Percentiles rank a stretch among this genome's conserved stretches.
phyloP scores from a whole-genome alignment of 2,113 vertebrate species.

The Oplegnathus fasciatus region DNA sequence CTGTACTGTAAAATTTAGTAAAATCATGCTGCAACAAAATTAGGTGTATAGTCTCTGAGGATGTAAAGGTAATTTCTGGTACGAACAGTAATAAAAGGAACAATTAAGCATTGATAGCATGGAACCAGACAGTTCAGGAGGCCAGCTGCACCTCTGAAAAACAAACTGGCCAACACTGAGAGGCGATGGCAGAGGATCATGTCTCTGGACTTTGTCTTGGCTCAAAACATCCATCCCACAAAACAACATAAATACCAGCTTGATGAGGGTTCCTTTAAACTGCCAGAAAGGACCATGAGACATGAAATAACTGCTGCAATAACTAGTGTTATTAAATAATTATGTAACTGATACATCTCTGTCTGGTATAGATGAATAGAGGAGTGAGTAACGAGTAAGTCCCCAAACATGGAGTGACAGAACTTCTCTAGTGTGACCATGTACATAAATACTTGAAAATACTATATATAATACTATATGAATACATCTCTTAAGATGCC shows the following conservation, averaged over 20 bases:
- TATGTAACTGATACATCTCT: slow-evolving; percentile 35
- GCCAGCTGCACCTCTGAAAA: neutral
- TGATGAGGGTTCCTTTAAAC: slow-evolving; percentile 8
- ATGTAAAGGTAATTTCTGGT: neutral
- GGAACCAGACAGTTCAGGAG: neutral
- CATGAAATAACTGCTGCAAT: slow-evolving; percentile 24
- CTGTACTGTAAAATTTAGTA: neutral
- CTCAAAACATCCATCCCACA: slow-evolving; percentile 13
- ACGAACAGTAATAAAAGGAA: neutral
- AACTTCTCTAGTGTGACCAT: neutral
- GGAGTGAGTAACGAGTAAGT: neutral
- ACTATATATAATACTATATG: too few relatives aligned
- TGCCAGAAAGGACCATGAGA: slow-evolving; percentile 26
- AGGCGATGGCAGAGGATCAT: neutral
- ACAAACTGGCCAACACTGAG: neutral
- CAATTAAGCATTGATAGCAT: neutral
- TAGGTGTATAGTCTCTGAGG: neutral
- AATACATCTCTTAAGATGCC: neutral
- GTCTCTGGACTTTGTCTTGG: slow-evolving; percentile 26
- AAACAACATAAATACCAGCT: slow-evolving; percentile 26
- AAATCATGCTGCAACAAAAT: neutral
- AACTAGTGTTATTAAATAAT: slow-evolving; percentile 29
- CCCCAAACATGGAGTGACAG: slow-evolving; percentile 6
- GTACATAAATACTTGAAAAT: neutral
- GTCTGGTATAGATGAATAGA: neutral